These are phyloP conservation scores for Daboia siamensis DNA, from an alignment of 2,113 vertebrate genomes.

Conservation along the genomic window DNA sequence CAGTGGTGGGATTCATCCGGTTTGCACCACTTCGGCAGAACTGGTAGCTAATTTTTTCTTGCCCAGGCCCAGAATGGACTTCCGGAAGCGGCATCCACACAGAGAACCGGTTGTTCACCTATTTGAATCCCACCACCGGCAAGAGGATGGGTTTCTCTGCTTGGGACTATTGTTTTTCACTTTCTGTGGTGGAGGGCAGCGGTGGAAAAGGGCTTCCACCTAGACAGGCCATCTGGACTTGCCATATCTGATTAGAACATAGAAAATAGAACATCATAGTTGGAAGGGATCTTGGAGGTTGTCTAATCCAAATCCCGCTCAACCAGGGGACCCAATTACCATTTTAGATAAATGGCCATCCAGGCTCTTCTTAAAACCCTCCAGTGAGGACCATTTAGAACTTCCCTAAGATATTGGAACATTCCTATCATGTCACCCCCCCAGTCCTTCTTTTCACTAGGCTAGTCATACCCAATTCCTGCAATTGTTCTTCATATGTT, in stretches of 20 bases:
- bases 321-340: too few relatives aligned
- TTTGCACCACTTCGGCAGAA: too few relatives aligned
- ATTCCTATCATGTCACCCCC: background rate
- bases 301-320: too few relatives aligned
- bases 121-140: too few relatives aligned
- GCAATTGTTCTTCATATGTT: background rate
- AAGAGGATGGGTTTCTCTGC: background rate
- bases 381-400: background rate
- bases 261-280: too few relatives aligned
- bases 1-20: too few relatives aligned
- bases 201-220: background rate
- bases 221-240: background rate
- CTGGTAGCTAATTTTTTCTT: too few relatives aligned
- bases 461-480: background rate
- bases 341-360: background rate
- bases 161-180: background rate
- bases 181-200: background rate
- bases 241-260: too few relatives aligned
- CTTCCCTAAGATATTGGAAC: background rate
- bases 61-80: too few relatives aligned
- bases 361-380: background rate
- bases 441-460: background rate
- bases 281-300: too few relatives aligned
- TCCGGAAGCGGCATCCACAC: too few relatives aligned
- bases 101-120: too few relatives aligned